Evolutionary conservation across 1,140 invertebrate genomes (phyloP).

Genomic region (Diabrotica virgifera): DNA sequence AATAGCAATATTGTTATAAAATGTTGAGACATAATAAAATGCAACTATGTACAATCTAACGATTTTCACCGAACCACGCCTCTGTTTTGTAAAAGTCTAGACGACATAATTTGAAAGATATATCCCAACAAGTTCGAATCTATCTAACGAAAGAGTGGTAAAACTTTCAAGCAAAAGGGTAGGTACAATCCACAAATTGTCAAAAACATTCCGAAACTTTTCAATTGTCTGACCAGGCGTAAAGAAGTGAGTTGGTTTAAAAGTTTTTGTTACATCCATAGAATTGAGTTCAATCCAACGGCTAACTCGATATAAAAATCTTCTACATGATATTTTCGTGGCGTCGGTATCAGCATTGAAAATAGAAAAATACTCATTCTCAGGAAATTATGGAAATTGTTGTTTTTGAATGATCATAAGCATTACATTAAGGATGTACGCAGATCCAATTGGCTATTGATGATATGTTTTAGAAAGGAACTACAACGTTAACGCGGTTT

Average conservation of each 20-base stretch:
- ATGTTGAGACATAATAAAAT: too few species aligned
- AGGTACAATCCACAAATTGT: constrained; percentile 10
- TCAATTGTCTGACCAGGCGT: neutral
- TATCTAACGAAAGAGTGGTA: constrained; percentile 6
- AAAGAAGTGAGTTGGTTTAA: neutral
- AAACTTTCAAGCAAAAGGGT: constrained; percentile 1
- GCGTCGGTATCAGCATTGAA: neutral
- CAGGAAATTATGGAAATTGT: too few species aligned
- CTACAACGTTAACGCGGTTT: too few species aligned
- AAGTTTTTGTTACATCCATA: neutral
- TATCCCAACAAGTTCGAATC: constrained; percentile 7
- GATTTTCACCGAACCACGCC: too few species aligned
- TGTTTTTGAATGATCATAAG: too few species aligned
- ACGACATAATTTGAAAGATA: constrained; percentile 11
- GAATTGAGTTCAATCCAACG: neutral
- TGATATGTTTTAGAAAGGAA: too few species aligned
- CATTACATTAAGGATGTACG: too few species aligned
- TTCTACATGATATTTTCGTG: neutral
- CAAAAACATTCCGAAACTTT: constrained; percentile 8
- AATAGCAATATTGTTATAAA: too few species aligned
- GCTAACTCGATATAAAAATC: neutral
- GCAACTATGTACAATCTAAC: too few species aligned
- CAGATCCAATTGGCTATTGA: too few species aligned
- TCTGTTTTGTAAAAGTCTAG: constrained; percentile 8
- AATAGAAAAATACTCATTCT: too few species aligned